Evolutionary conservation across 1,140 invertebrate species (phyloP).

Genomic region (Aradophagus sp.): DNA sequence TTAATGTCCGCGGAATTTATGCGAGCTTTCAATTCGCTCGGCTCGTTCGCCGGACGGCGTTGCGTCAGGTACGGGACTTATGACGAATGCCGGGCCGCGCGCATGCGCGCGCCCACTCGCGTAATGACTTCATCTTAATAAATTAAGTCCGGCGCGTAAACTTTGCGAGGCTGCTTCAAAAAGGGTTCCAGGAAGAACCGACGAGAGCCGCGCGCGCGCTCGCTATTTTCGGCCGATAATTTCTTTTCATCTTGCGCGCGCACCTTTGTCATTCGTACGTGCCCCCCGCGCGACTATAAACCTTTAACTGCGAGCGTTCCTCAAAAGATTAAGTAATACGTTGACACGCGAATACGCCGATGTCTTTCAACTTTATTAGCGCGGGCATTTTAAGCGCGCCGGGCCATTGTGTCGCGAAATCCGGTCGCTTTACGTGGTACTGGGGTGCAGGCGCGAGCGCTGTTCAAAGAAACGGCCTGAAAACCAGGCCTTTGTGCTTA

Average conservation of each 20-base stretch:
- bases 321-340: conserved; percentile 57
- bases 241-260: conserved; percentile 62
- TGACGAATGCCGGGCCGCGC: conserved; percentile 65
- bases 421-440: conserved; percentile 3
- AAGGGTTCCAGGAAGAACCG: conserved; percentile 69
- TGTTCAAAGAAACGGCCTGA: no score
- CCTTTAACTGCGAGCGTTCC: conserved; percentile 45
- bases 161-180: conserved; percentile 65
- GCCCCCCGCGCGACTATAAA: conserved; percentile 37
- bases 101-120: conserved; percentile 40
- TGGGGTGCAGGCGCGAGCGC: neutral
- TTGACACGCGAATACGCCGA: conserved; percentile 40
- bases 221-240: conserved; percentile 68
- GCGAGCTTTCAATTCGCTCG: conserved; percentile 49
- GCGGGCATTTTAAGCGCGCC: neutral
- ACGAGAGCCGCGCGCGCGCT: conserved; percentile 39
- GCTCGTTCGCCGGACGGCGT: conserved; percentile 50
- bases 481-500: no score
- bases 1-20: conserved; percentile 53
- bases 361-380: conserved; percentile 43
- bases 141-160: conserved; percentile 67
- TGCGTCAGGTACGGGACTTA: conserved; percentile 64
- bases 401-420: conserved; percentile 16
- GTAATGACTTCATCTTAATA: conserved; percentile 72
- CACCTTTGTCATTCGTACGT: conserved; percentile 59